Evolutionary conservation across 2,888 invertebrate genomes (phyloP).

Genomic region (Athripsodes cinereus): DNA sequence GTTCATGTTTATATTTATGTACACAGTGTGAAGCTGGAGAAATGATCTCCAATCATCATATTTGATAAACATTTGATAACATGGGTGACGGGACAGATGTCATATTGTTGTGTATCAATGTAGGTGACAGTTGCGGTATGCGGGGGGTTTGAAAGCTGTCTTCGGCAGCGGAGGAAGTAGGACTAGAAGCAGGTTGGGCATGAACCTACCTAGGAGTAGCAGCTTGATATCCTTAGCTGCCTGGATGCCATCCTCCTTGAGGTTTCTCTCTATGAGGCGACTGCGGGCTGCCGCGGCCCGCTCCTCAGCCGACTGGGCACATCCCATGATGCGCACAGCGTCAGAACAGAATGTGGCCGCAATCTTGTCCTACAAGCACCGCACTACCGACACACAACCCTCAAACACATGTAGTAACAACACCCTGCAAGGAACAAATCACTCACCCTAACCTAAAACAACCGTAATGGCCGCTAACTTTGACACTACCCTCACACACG

Average conservation of each 20-base stretch:
- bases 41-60: no score
- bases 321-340: conserved; percentile 77
- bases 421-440: conserved; percentile 15
- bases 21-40: no score
- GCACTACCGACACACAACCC: conserved; percentile 22
- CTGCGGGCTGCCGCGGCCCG: conserved; percentile 96
- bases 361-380: conserved; percentile 38
- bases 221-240: conserved; percentile 99
- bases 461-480: conserved; percentile 22
- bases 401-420: conserved; percentile 14
- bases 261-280: conserved; percentile 94
- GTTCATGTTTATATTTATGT: no score
- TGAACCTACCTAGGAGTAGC: conserved; percentile 80
- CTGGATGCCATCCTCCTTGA: conserved; percentile 97
- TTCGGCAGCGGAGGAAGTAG: neutral
- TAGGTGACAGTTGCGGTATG: no score
- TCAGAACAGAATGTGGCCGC: conserved; percentile 23
- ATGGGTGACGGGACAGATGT: no score
- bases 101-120: no score
- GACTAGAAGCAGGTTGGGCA: neutral
- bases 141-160: no score
- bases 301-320: conserved; percentile 99
- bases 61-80: no score
- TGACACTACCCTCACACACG: conserved; percentile 20
- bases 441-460: conserved; percentile 24